Conservation (phyloP, 2,113 vertebrate species). For the Perognathus longimembris region DNA sequence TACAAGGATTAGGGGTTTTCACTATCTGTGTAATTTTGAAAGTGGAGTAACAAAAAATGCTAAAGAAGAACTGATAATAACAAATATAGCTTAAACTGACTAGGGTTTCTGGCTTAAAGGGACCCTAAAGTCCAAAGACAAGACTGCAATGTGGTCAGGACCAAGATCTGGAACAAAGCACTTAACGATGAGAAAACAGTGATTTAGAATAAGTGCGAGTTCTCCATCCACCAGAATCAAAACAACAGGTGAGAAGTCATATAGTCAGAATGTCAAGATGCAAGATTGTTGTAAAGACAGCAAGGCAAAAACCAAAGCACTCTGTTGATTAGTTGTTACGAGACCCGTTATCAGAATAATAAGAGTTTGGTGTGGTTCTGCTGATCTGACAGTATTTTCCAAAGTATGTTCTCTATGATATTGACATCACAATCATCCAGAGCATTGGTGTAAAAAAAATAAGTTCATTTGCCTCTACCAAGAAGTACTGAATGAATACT, state of each 20-base stretch:
- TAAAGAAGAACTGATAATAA: neutral
- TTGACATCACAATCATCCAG: neutral
- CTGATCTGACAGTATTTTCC: neutral
- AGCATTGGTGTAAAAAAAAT: neutral
- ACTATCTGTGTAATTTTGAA: neutral
- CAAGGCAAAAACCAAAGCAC: neutral
- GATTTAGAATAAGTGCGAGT: neutral
- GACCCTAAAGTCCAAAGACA: neutral
- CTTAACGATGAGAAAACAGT: neutral
- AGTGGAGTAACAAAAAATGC: neutral
- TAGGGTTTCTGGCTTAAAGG: neutral
- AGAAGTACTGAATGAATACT: neutral
- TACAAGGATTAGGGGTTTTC: neutral
- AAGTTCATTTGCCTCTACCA: neutral
- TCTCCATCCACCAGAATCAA: neutral
- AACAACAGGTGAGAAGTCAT: neutral
- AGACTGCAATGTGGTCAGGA: neutral
- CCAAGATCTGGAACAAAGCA: neutral
- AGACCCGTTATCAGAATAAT: neutral
- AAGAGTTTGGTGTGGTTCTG: neutral
- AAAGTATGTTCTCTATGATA: no score
- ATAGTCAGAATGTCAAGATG: neutral
- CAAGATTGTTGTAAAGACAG: neutral
- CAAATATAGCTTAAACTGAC: neutral
- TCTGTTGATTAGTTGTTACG: neutral